A percentile compares a stretch with the other conserved stretches of the same genome.
phyloP scores from a whole-genome alignment of 2,888 invertebrate genomes.

The Andrena minutula region DNA sequence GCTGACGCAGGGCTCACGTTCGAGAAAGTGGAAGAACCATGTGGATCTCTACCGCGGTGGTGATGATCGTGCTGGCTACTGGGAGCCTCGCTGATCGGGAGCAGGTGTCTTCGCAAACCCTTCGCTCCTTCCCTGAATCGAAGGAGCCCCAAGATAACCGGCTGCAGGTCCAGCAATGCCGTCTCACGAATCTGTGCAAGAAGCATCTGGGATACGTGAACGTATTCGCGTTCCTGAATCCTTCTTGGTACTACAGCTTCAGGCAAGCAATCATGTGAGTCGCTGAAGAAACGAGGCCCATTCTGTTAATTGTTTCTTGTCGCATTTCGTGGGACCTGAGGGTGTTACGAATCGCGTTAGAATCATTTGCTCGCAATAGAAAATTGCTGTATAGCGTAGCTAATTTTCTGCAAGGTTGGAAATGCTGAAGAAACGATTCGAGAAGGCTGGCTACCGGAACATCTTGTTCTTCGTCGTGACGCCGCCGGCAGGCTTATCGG shows the following conservation, averaged over 20 bases:
- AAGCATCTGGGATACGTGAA: slow-evolving; percentile 75
- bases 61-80: background rate
- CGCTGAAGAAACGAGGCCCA: background rate
- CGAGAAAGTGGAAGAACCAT: slow-evolving; percentile 31
- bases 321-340: background rate
- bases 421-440: slow-evolving; percentile 74
- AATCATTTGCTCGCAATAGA: background rate
- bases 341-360: background rate
- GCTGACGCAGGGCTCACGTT: background rate
- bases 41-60: slow-evolving; percentile 37
- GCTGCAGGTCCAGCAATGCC: slow-evolving; percentile 75
- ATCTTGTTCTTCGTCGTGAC: slow-evolving; percentile 76
- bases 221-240: slow-evolving; percentile 79
- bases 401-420: slow-evolving; percentile 71
- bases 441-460: slow-evolving; percentile 73
- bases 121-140: background rate
- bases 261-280: slow-evolving; percentile 81
- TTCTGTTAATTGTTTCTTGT: background rate
- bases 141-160: slow-evolving; percentile 14
- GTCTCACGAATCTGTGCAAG: slow-evolving; percentile 69
- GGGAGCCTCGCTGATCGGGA: slow-evolving; percentile 11
- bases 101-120: background rate
- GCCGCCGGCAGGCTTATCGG: slow-evolving; percentile 46
- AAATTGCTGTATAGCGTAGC: too few relatives aligned
- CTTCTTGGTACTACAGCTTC: slow-evolving; percentile 79